Percentiles rank a stretch among this genome's conserved stretches.
phyloP scores from a whole-genome alignment of 2,888 invertebrate species.

The Zootermopsis nevadensis region DNA sequence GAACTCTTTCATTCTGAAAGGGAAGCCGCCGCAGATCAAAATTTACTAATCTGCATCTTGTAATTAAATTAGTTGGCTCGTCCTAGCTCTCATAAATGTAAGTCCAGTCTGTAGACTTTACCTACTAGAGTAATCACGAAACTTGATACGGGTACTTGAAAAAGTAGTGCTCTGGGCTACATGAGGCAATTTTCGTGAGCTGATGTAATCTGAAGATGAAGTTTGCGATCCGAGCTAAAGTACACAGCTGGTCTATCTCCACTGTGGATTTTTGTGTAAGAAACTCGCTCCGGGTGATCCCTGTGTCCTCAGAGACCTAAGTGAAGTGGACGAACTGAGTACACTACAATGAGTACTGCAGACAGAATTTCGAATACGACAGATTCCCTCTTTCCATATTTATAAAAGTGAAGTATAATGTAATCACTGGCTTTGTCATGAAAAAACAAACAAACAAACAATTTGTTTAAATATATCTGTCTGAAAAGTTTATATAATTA shows the following conservation, averaged over 20 bases:
- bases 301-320: background rate
- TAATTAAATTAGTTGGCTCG: constrained; percentile 9
- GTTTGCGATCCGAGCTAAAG: constrained; percentile 10
- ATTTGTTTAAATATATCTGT: no score
- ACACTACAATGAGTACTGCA: no score
- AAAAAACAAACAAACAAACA: no score
- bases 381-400: no score
- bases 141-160: background rate
- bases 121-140: background rate
- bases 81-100: background rate
- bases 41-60: background rate
- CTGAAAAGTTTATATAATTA: no score
- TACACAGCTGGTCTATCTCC: constrained; percentile 1
- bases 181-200: constrained; percentile 23
- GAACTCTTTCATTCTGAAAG: no score
- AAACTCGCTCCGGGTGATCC: background rate
- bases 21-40: no score
- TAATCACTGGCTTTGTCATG: no score
- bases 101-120: background rate
- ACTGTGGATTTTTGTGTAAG: background rate
- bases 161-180: background rate
- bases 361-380: no score
- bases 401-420: no score
- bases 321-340: no score
- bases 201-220: constrained; percentile 17